phyloP scores from a whole-genome alignment of 2,797 vertebrate genomes.

The Thaleichthys pacificus region DNA sequence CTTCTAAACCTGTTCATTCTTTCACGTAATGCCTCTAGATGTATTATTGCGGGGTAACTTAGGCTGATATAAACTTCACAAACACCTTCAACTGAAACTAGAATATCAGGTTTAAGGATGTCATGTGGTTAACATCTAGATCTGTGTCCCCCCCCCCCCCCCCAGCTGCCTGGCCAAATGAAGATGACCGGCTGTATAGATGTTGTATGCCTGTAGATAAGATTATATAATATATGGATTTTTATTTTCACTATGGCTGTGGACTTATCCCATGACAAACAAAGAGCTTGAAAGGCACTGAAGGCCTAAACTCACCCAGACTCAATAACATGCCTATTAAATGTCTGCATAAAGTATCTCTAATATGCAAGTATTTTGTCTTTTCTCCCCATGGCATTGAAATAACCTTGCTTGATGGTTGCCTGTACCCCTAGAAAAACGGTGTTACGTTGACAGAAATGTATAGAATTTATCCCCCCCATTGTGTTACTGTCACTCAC shows the following conservation, averaged over 20 bases:
- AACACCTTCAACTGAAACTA: no score
- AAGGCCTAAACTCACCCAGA: not conserved
- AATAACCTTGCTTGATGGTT: not conserved
- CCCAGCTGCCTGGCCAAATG: not conserved
- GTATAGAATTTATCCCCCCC: no score
- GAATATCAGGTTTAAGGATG: no score
- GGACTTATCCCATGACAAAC: not conserved
- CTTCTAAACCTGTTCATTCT: no score
- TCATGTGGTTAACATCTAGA: not conserved
- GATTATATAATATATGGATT: conserved; percentile 5
- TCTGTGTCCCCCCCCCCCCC: not conserved
- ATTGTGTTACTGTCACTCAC: no score
- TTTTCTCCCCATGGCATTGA: not conserved
- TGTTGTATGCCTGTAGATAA: conserved; percentile 7
- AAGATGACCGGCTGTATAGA: conserved; percentile 9
- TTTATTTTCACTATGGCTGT: not conserved
- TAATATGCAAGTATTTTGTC: not conserved
- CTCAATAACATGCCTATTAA: not conserved
- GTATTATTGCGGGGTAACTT: no score
- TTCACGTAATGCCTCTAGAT: no score
- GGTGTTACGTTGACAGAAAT: not conserved
- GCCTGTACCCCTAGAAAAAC: not conserved
- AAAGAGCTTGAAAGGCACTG: conserved; percentile 1
- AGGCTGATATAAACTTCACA: no score
- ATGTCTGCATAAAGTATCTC: conserved; percentile 30